A percentile compares a stretch with the other conserved stretches of the same genome.
phyloP scores from a whole-genome alignment of 2,888 invertebrate species.

The Loripinus fragilis region DNA sequence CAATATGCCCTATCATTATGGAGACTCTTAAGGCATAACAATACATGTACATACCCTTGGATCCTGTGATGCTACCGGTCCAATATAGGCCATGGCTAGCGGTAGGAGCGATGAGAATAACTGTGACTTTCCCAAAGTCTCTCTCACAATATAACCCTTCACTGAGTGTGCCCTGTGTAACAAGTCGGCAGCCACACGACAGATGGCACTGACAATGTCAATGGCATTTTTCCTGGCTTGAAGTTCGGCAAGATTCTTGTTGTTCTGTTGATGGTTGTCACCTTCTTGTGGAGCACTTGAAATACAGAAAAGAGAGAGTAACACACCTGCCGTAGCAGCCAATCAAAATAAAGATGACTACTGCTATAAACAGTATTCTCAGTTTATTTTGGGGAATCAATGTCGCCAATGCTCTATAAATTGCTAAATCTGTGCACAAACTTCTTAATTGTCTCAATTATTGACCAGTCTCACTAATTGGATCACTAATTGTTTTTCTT shows the following conservation, averaged over 20 bases:
- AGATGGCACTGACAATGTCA: conserved; percentile 90
- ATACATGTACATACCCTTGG: conserved; percentile 86
- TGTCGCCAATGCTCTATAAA: too few species aligned
- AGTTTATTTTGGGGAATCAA: too few species aligned
- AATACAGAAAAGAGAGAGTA: neutral
- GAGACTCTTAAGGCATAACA: too few species aligned
- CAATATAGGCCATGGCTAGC: conserved; percentile 92
- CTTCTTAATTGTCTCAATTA: too few species aligned
- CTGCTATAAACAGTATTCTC: too few species aligned
- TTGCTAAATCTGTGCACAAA: too few species aligned
- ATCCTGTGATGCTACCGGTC: conserved; percentile 91
- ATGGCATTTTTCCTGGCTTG: conserved; percentile 89
- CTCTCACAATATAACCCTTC: conserved; percentile 73
- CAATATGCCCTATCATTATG: too few species aligned
- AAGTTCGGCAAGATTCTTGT: conserved; percentile 86
- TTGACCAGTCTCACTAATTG: too few species aligned
- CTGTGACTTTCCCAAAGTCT: conserved; percentile 86
- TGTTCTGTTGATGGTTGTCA: conserved; percentile 85
- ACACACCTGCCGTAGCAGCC: too few species aligned
- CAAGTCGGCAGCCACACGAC: conserved; percentile 90
- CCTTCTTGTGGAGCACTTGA: conserved; percentile 86
- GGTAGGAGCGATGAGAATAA: conserved; percentile 92
- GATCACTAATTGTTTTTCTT: too few species aligned
- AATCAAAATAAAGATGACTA: too few species aligned
- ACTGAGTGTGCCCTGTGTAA: conserved; percentile 89